Percentiles rank a stretch among this genome's conserved stretches.
Evolutionary conservation across 1,140 invertebrate genomes (phyloP).

Genomic region (Lasioglossum baleicum): DNA sequence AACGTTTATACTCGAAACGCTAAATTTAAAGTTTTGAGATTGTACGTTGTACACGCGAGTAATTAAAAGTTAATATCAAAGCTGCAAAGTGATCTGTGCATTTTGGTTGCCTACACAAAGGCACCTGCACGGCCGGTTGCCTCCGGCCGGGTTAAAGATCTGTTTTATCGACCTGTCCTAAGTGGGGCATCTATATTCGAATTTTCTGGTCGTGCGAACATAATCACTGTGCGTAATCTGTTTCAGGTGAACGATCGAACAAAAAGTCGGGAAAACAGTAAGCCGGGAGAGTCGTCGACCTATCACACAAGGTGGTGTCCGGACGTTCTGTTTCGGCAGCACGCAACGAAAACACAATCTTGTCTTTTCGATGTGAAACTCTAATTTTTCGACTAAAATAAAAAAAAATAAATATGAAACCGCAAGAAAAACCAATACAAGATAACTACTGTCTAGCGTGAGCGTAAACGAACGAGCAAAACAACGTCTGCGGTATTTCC

Average conservation of each 20-base stretch:
- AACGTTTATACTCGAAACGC: too few relatives aligned
- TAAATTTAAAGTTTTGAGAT: too few relatives aligned
- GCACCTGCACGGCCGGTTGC: too few relatives aligned
- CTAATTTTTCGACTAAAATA: slow-evolving; percentile 1
- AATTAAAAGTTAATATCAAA: too few relatives aligned
- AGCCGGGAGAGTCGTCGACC: slow-evolving; percentile 45
- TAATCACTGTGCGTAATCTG: slow-evolving; percentile 7
- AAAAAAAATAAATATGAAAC: too few relatives aligned
- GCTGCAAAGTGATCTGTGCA: too few relatives aligned
- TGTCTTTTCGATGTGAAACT: slow-evolving; percentile 46
- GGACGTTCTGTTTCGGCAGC: slow-evolving; percentile 46
- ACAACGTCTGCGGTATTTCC: neutral
- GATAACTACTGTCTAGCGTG: slow-evolving; percentile 23
- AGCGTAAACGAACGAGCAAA: slow-evolving; percentile 4
- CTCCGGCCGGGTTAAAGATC: too few relatives aligned
- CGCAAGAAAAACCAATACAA: too few relatives aligned
- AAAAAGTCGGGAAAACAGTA: slow-evolving; percentile 70
- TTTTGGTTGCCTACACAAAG: too few relatives aligned
- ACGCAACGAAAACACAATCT: slow-evolving; percentile 64
- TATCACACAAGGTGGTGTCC: slow-evolving; percentile 24
- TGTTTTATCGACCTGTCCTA: neutral
- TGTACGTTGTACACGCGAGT: too few relatives aligned
- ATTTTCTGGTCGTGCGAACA: neutral
- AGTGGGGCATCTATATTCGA: neutral
- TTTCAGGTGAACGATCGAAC: slow-evolving; percentile 71